A percentile compares a stretch with the other conserved stretches of the same genome.
Evolutionary conservation across 2,113 vertebrate species (phyloP).

Genomic region (Syngnathoides biaculeatus): DNA sequence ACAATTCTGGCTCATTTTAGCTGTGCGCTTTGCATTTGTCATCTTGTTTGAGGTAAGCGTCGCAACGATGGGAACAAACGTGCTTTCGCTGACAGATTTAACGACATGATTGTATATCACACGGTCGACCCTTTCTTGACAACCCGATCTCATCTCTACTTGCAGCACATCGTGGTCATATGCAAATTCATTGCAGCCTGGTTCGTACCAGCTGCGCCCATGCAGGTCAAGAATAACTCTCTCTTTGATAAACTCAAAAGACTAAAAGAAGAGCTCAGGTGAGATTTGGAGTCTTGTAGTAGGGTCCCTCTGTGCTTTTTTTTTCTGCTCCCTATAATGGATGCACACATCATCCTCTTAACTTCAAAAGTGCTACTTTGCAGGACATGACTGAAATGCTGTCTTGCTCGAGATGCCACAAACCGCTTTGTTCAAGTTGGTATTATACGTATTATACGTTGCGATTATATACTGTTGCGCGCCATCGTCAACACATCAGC

Average conservation of each 20-base stretch:
- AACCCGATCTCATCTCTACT: slow-evolving; percentile 16
- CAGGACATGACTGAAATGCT: too few species aligned
- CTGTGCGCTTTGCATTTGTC: slow-evolving; percentile 86
- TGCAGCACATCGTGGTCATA: slow-evolving; percentile 86
- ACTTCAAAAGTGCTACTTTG: too few species aligned
- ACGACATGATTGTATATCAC: not conserved
- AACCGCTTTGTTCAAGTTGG: too few species aligned
- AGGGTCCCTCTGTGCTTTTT: not conserved
- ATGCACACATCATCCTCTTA: not conserved
- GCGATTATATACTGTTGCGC: too few species aligned
- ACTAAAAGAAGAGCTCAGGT: slow-evolving; percentile 71
- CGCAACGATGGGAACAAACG: not conserved
- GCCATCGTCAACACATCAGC: too few species aligned
- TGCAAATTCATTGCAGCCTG: slow-evolving; percentile 86
- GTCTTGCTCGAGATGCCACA: too few species aligned
- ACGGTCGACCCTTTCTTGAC: not conserved
- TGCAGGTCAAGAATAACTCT: slow-evolving; percentile 80
- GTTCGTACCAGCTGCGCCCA: slow-evolving; percentile 84
- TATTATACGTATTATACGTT: too few species aligned
- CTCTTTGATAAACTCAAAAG: slow-evolving; percentile 68
- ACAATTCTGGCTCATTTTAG: slow-evolving; percentile 88
- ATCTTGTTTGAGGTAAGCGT: slow-evolving; percentile 86
- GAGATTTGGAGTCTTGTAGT: slow-evolving; percentile 18
- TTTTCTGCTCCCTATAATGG: not conserved
- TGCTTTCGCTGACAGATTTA: not conserved